Percentiles rank a stretch among this genome's conserved stretches.
Conservation (phyloP, 2,113 vertebrate species). For the Anas platyrhynchos region DNA sequence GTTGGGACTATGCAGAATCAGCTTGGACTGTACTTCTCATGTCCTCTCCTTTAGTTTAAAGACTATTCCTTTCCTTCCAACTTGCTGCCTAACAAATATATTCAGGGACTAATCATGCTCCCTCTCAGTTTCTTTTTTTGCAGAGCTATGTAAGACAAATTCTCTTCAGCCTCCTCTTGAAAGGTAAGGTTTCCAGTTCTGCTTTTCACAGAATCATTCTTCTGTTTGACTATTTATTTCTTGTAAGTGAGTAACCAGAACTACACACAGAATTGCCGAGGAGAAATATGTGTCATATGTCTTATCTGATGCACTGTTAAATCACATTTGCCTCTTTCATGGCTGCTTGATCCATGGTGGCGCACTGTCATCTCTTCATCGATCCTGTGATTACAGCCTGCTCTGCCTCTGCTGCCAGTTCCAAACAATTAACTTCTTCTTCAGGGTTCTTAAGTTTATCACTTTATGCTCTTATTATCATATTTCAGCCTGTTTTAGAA, state of each 20-base stretch:
- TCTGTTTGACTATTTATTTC: neutral
- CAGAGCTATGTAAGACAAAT: neutral
- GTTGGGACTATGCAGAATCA: neutral
- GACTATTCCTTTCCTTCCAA: neutral
- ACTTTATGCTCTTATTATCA: neutral
- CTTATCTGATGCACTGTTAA: neutral
- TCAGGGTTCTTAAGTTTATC: neutral
- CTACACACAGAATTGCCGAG: neutral
- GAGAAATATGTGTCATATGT: neutral
- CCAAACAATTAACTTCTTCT: neutral
- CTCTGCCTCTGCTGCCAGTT: neutral
- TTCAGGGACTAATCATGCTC: neutral
- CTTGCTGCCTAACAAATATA: neutral
- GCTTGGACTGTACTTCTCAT: neutral
- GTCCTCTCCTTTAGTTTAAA: neutral
- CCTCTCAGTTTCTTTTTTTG: neutral
- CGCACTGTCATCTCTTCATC: neutral
- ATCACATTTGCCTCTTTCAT: neutral
- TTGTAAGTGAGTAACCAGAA: neutral
- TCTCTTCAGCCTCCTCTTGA: neutral
- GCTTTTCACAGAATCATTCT: neutral
- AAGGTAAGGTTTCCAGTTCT: neutral
- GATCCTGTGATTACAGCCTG: neutral
- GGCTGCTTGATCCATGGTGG: neutral
- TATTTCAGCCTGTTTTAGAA: neutral